A percentile compares a stretch with the other conserved stretches of the same genome.
phyloP scores from a whole-genome alignment of 1,140 invertebrate species.

The Ditylenchus dipsaci region DNA sequence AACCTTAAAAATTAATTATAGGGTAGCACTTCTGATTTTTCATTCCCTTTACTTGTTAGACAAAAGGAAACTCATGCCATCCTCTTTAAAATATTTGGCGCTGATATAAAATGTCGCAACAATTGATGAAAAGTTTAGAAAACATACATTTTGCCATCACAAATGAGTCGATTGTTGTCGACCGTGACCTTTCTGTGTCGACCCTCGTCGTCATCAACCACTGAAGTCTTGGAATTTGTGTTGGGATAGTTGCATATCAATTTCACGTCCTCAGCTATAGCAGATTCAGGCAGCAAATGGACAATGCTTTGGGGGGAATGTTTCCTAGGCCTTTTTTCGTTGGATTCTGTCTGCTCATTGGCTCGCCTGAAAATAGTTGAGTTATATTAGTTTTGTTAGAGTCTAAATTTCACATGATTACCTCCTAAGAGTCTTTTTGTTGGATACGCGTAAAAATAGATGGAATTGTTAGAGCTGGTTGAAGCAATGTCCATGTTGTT shows the following conservation, averaged over 20 bases:
- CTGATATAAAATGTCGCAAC: no score
- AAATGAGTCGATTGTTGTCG: slow-evolving; percentile 16
- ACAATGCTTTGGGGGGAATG: slow-evolving; percentile 16
- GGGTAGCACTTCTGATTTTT: no score
- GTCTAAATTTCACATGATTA: neutral
- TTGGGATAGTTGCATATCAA: slow-evolving; percentile 15
- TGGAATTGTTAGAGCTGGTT: neutral
- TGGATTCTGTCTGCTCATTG: slow-evolving; percentile 10
- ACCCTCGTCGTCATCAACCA: slow-evolving; percentile 6
- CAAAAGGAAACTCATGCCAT: no score
- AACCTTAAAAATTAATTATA: no score
- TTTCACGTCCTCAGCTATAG: slow-evolving; percentile 12
- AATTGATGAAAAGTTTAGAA: no score
- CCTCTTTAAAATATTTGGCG: no score
- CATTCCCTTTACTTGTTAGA: no score
- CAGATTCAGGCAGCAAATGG: slow-evolving; percentile 12
- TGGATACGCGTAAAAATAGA: slow-evolving; percentile 15
- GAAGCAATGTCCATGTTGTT: slow-evolving; percentile 25
- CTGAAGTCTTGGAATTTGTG: neutral
- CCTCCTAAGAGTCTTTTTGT: slow-evolving; percentile 17
- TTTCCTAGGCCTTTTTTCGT: slow-evolving; percentile 8
- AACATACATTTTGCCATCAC: slow-evolving; percentile 16
- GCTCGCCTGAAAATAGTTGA: slow-evolving; percentile 8
- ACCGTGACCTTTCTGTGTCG: slow-evolving; percentile 15
- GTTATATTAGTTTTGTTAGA: neutral